These are phyloP conservation scores for Nineta flava DNA, from an alignment of 2,888 invertebrate species.

Conservation along the genomic window DNA sequence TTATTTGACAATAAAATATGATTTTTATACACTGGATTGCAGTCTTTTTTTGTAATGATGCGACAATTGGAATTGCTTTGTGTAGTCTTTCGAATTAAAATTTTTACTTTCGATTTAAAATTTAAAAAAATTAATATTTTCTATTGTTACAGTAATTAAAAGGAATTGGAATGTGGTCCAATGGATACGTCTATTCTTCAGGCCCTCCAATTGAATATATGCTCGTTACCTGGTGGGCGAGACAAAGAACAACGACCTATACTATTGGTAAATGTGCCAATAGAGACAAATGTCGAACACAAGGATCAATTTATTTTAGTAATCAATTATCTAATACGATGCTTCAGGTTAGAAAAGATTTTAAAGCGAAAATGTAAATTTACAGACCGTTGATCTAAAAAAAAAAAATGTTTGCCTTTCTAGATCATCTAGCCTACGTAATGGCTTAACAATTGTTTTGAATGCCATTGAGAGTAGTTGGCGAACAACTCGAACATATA, in stretches of 20 bases:
- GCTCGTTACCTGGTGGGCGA: slow-evolving; percentile 46
- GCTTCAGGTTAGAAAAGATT: slow-evolving; percentile 32
- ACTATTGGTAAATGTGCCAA: slow-evolving; percentile 41
- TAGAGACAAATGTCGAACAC: slow-evolving; percentile 32
- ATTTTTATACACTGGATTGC: too few species aligned
- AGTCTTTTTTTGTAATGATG: too few species aligned
- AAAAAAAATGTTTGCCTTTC: too few species aligned
- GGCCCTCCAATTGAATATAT: slow-evolving; percentile 40
- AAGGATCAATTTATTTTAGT: slow-evolving; percentile 23
- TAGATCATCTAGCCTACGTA: slow-evolving; percentile 33
- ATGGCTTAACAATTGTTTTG: slow-evolving; percentile 42
- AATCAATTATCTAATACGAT: slow-evolving; percentile 33
- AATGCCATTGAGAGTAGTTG: slow-evolving; percentile 48
- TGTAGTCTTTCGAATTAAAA: too few species aligned
- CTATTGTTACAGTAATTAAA: neutral
- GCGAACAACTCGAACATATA: slow-evolving; percentile 42
- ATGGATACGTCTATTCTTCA: slow-evolving; percentile 41
- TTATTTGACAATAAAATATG: too few species aligned
- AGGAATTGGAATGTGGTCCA: slow-evolving; percentile 6
- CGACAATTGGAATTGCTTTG: too few species aligned
- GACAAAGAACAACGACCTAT: slow-evolving; percentile 48
- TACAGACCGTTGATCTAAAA: too few species aligned
- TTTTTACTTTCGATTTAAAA: too few species aligned
- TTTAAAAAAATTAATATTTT: too few species aligned
- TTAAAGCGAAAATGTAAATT: too few species aligned